Base-by-base conservation (phyloP, 2,888 invertebrate species). In the Hirtodrosophila confusa region DNA sequence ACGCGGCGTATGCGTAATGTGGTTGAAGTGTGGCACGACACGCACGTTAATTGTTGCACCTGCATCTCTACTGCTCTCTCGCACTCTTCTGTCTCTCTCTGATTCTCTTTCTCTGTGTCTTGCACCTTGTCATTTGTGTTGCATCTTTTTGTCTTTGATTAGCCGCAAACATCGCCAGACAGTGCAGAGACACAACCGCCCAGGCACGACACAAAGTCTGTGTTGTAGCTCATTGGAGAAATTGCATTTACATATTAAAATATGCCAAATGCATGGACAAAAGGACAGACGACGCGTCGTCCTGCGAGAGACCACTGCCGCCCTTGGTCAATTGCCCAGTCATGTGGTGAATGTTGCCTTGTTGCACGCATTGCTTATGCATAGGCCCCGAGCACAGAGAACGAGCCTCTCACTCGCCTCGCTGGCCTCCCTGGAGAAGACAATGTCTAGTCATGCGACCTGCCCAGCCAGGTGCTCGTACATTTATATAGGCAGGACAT, bases 201-300 rank as follows among this genome's bases (percentile, higher is more conserved):
- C 44, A 24, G n/a, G 9, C 11, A 51, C 29, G 35, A 40, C 51
- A 39, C 50, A 49, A 53, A 41, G 70, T 70, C 35, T 67, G 36
- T 50, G 50, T 39, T 51, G 66, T 72, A 66, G 78, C 80, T 86
- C 84, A 86, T 86, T 84, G 87, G 79, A 85, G 86, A 84, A 87
- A 84, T 84, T 84, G 79, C 83, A 84, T 87, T 84, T 84, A 85
- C 86, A 84, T 84, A 87, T 87, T 84, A 84, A 84, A 87, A 84
- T 87, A 84, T 84, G 86, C 83, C 80, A 79, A 72, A 70, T 63
- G 75, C 45, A 43, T 39, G 47, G 61, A 61, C 61, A 57, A 53
- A 43, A 27, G 17, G 40, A 58, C 60, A 27, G 54, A 35, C 53
- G 55, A 48, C 51, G 50, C 45, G 36, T 36, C 51, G 45, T 45